Percentiles rank a stretch among this genome's conserved stretches.
These are phyloP conservation scores for Eilema depressum DNA, from an alignment of 2,888 invertebrate species.

Conservation along the genomic window DNA sequence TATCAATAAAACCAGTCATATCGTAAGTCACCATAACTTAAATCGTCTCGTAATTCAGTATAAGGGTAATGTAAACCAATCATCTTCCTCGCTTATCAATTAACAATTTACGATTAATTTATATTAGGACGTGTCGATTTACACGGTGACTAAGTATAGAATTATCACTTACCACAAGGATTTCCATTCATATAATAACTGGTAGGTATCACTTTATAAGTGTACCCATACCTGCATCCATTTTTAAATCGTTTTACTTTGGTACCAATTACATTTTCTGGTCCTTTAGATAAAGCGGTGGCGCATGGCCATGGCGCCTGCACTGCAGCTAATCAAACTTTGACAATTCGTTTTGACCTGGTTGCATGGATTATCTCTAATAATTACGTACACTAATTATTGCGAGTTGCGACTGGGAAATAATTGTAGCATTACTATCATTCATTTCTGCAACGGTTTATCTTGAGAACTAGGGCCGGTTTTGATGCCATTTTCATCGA, in stretches of 20 bases:
- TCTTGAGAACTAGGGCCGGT: conserved; percentile 24
- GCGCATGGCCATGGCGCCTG: conserved; percentile 57
- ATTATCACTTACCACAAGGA: conserved; percentile 53
- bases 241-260: conserved; percentile 50
- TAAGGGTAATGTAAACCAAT: conserved; percentile 42
- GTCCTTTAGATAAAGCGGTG: conserved; percentile 58
- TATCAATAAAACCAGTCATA: not conserved
- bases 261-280: conserved; percentile 54
- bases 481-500: conserved; percentile 34
- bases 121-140: conserved; percentile 50
- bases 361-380: conserved; percentile 59
- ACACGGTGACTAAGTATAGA: conserved; percentile 56
- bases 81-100: conserved; percentile 39
- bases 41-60: conserved; percentile 19
- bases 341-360: conserved; percentile 68
- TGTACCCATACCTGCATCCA: conserved; percentile 35
- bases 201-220: conserved; percentile 43
- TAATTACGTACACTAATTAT: conserved; percentile 42
- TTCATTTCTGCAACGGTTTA: conserved; percentile 26
- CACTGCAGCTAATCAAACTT: conserved; percentile 63
- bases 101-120: conserved; percentile 48
- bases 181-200: conserved; percentile 37
- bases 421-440: conserved; percentile 33
- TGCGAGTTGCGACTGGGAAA: conserved; percentile 33
- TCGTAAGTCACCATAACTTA: conserved; percentile 24